These are phyloP conservation scores for Chalcosyrphus nemorum DNA, from an alignment of 2,888 invertebrate genomes.

Conservation along the genomic window DNA sequence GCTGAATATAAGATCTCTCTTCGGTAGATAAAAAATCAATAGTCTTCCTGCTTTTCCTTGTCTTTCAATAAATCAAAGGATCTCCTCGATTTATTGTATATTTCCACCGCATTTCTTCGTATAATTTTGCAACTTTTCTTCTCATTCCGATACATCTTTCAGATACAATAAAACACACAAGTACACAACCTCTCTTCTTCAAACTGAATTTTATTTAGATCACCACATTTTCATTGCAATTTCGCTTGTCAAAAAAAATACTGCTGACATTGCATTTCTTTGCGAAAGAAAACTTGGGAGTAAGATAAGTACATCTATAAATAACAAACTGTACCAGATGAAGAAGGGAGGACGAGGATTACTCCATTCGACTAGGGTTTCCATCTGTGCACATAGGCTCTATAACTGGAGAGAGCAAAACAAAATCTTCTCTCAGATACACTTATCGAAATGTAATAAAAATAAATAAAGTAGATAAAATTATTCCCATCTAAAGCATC, in stretches of 20 bases:
- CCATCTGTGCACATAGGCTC: neutral
- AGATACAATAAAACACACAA: constrained; percentile 11
- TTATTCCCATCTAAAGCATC: constrained; percentile 12
- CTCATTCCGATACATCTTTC: neutral
- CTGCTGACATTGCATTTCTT: constrained; percentile 43
- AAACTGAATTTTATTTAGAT: constrained; percentile 2
- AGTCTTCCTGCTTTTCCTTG: neutral
- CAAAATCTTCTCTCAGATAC: constrained; percentile 8
- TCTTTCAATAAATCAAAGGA: constrained; percentile 42
- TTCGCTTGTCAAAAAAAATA: constrained; percentile 15
- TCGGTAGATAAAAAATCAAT: neutral
- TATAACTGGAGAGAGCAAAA: neutral
- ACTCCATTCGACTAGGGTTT: neutral
- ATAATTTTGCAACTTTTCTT: constrained; percentile 29
- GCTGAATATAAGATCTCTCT: neutral
- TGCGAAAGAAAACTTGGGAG: constrained; percentile 4
- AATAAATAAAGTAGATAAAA: constrained; percentile 57
- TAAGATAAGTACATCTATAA: constrained; percentile 35
- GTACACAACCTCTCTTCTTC: neutral
- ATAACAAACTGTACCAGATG: constrained; percentile 15
- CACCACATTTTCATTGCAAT: constrained; percentile 28
- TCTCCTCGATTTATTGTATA: constrained; percentile 28
- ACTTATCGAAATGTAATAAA: constrained; percentile 48
- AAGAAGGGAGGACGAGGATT: too few species aligned
- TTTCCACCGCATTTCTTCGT: constrained; percentile 8